Conservation (phyloP, 1,140 invertebrate genomes). For the Lepidurus apus region DNA sequence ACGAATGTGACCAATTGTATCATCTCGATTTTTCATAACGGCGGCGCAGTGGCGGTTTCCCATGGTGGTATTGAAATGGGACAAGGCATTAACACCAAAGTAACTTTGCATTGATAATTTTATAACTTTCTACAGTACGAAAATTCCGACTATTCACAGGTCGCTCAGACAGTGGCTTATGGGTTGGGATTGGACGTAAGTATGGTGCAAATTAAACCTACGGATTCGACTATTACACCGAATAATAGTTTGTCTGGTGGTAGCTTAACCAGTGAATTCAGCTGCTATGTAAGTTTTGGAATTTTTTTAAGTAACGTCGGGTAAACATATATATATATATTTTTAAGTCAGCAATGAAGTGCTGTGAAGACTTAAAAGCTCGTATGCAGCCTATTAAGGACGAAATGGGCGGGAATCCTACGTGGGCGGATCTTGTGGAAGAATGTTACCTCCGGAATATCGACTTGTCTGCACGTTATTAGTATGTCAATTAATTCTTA, state of each 20-base stretch:
- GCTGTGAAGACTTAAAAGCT: not conserved
- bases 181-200: slow-evolving; percentile 64
- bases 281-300: slow-evolving; percentile 27
- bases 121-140: not conserved
- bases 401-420: not conserved
- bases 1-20: slow-evolving; percentile 38
- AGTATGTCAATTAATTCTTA: slow-evolving; percentile 14
- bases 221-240: slow-evolving; percentile 44
- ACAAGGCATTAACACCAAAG: slow-evolving; percentile 72
- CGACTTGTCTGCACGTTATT: slow-evolving; percentile 15
- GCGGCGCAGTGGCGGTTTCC: slow-evolving; percentile 67
- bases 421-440: not conserved
- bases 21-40: slow-evolving; percentile 64
- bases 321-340: not conserved
- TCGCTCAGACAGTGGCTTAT: slow-evolving; percentile 69
- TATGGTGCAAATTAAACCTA: slow-evolving; percentile 62
- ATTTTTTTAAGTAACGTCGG: slow-evolving; percentile 34
- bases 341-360: slow-evolving; percentile 17
- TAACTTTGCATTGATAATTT: slow-evolving; percentile 39
- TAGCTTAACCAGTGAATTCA: slow-evolving; percentile 32
- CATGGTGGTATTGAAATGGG: slow-evolving; percentile 80
- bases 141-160: slow-evolving; percentile 46
- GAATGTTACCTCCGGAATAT: slow-evolving; percentile 4
- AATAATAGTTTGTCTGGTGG: slow-evolving; percentile 22
- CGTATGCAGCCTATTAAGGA: not conserved